Evolutionary conservation across 2,888 invertebrate genomes (phyloP), one percentile per base, ranked within the genome.

Genomic region (Agrochola macilenta): DNA sequence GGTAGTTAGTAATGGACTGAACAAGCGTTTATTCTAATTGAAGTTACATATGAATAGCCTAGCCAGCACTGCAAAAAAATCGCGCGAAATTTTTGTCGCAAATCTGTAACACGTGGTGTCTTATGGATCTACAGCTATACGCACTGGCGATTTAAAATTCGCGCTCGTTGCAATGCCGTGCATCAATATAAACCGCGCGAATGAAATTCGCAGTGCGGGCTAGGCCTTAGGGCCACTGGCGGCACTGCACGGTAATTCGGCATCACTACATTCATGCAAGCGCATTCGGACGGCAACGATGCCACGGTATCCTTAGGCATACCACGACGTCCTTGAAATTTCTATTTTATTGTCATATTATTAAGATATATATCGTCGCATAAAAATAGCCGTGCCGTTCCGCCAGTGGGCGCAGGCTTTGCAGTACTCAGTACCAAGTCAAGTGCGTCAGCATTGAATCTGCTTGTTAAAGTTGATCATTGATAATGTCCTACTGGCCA

Each of bases 1-100:
- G 69, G 66, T 72, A 30, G 54, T 72, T 78, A 52, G 68, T 64
- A 76, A 77, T 70, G 58, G 77, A 11, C 54, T 61, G 58, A 57
- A 65, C 60, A n/a, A 76, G 52, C 20, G 43, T 69, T 74, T 74
- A 74, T 65, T 69, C 5, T 76, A 43, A 65, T 78, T 46, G 57
- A 64, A 68, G 49, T 65, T 81, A 70, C 30, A 58, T 78, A 81
- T 68, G 46, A n/a, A 17, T 49, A 11, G n/a, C 1, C 14, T 46
- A 14, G 46, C 49, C 49, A 1, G 17, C 49, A 49, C 5, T 49
- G 17, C 49, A 17, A 17, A 17, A 49, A 49, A 49, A 49, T 49
- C 49, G 17, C 17, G 49, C 5, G 49, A 49, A 14, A 17, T 49
- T 49, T 17, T 17, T 49, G 17, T 49, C 49, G 49, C 49, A 17